Evolutionary conservation across 2,797 vertebrate species (phyloP).

Genomic region (Cyclopterus lumpus): DNA sequence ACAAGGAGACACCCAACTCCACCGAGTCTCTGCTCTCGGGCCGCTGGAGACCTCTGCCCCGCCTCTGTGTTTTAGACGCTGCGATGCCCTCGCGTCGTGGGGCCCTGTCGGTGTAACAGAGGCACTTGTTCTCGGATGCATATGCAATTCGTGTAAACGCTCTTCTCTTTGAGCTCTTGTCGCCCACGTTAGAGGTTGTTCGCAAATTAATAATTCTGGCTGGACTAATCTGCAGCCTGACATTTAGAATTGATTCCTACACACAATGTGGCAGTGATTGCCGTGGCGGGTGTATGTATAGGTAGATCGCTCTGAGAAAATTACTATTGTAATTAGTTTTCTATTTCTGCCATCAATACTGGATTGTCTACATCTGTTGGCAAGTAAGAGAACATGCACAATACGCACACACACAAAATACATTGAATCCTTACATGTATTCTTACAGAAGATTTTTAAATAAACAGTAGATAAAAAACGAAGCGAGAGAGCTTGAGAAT

Average conservation of each 20-base stretch:
- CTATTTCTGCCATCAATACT: constrained; percentile 14
- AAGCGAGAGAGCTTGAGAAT: not conserved
- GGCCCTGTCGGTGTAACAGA: constrained; percentile 8
- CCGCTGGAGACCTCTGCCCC: constrained; percentile 21
- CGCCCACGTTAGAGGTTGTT: constrained; percentile 29
- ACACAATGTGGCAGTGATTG: constrained; percentile 44
- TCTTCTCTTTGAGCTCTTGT: constrained; percentile 13
- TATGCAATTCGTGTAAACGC: not conserved
- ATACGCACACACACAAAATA: not conserved
- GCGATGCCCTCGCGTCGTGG: constrained; percentile 30
- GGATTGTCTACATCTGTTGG: constrained; percentile 9
- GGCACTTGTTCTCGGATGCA: constrained; percentile 18
- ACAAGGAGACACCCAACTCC: constrained; percentile 48
- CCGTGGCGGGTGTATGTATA: constrained; percentile 43
- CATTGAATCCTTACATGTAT: not conserved
- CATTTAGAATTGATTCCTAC: constrained; percentile 47
- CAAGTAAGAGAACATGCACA: not conserved
- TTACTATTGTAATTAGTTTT: constrained; percentile 50
- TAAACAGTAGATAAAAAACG: not conserved
- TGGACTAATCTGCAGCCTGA: constrained; percentile 37
- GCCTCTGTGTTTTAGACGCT: constrained; percentile 31
- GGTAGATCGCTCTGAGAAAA: constrained; percentile 29
- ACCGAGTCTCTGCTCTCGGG: constrained; percentile 29
- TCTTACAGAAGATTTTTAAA: constrained; percentile 15
- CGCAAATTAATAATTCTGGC: constrained; percentile 17